phyloP scores from a whole-genome alignment of 1,140 invertebrate species.

The Brachionus paranguensis region DNA sequence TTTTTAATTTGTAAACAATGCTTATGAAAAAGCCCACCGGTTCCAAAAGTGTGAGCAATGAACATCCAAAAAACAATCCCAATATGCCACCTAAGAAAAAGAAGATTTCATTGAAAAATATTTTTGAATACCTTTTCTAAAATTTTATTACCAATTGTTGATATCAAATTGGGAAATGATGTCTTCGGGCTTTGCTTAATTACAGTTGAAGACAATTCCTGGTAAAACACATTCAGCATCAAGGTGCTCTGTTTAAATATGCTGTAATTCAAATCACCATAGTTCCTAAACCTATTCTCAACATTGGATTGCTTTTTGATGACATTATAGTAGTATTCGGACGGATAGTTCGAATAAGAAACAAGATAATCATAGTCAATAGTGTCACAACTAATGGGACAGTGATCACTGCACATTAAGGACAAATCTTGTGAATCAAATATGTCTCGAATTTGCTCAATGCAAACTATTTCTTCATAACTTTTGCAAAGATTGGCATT shows the following conservation, averaged over 20 bases:
- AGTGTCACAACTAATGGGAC: not conserved
- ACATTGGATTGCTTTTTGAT: not conserved
- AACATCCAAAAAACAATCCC: not conserved
- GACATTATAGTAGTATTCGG: not conserved
- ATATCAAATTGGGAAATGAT: not conserved
- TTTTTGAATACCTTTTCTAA: not conserved
- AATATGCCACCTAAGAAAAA: slow-evolving; percentile 7
- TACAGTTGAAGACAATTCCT: not conserved
- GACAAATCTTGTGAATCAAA: not conserved
- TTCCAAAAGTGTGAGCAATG: not conserved
- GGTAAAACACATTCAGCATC: not conserved
- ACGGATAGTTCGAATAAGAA: not conserved
- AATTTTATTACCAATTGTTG: not conserved
- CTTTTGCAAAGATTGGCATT: not conserved
- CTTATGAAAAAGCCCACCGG: not conserved
- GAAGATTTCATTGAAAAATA: not conserved
- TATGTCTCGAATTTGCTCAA: not conserved
- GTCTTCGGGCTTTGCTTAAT: not conserved
- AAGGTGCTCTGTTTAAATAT: not conserved
- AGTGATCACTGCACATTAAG: not conserved
- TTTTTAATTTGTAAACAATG: no score
- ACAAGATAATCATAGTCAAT: not conserved
- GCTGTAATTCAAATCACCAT: not conserved
- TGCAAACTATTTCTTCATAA: not conserved
- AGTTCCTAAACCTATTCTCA: not conserved